A percentile compares a stretch with the other conserved stretches of the same genome.
Evolutionary conservation across 2,888 invertebrate species (phyloP).

Genomic region (Argynnis bischoffii): DNA sequence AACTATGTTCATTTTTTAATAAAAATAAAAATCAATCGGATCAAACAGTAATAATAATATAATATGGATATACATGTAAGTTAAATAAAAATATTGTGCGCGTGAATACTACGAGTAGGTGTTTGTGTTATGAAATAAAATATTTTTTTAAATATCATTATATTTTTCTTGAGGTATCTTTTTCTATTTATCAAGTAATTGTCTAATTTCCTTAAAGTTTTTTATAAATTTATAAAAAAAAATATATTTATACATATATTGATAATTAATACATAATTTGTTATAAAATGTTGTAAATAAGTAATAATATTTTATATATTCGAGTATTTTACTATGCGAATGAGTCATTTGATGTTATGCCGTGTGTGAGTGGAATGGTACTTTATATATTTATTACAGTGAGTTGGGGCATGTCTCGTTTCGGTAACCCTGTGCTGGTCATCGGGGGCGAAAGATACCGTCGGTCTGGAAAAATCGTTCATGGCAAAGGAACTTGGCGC

Average conservation of each 20-base stretch:
- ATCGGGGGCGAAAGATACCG: constrained; percentile 63
- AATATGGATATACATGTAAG: constrained; percentile 8
- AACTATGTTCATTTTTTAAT: background rate
- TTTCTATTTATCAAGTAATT: background rate
- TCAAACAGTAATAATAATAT: constrained; percentile 2
- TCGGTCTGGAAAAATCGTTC: constrained; percentile 45
- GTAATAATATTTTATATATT: too few species aligned
- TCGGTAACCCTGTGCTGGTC: constrained; percentile 67
- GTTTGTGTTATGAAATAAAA: constrained; percentile 39
- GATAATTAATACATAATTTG: too few species aligned
- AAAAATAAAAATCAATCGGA: constrained; percentile 7
- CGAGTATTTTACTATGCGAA: too few species aligned
- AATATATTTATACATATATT: too few species aligned
- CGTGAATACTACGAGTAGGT: constrained; percentile 20
- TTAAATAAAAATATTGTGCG: constrained; percentile 14
- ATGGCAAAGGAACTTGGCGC: constrained; percentile 55
- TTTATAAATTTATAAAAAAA: too few species aligned
- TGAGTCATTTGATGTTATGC: too few species aligned
- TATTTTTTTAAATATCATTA: constrained; percentile 34
- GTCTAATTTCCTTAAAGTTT: background rate
- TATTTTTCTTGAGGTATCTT: constrained; percentile 9
- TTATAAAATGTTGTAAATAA: too few species aligned
- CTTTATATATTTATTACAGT: constrained; percentile 57
- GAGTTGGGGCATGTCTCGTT: constrained; percentile 62
- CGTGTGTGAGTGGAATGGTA: constrained; percentile 41